Evolutionary conservation across 2,113 vertebrate genomes (phyloP).

Genomic region (Dermatemys mawii): DNA sequence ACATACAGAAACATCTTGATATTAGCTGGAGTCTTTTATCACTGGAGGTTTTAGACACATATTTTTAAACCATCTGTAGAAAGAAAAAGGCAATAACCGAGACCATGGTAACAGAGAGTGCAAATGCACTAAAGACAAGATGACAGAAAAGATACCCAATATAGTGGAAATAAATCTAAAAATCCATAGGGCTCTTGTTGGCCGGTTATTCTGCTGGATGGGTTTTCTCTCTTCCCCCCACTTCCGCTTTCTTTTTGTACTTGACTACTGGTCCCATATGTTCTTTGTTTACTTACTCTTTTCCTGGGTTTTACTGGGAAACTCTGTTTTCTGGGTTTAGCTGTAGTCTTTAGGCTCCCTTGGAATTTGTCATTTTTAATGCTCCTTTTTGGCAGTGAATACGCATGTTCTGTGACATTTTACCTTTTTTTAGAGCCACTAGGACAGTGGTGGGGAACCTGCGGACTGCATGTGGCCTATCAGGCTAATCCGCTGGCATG

Average conservation of each 20-base stretch:
- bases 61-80: not conserved
- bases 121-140: constrained; percentile 15
- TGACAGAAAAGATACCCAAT: constrained; percentile 12
- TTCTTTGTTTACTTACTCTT: not conserved
- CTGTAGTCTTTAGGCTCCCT: constrained; percentile 52
- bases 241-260: not conserved
- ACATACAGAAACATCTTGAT: not conserved
- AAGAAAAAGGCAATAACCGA: not conserved
- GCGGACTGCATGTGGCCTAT: too few relatives aligned
- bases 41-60: not conserved
- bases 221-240: not conserved
- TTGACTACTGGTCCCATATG: not conserved
- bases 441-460: constrained; percentile 37
- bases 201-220: not conserved
- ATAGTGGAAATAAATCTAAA: constrained; percentile 35
- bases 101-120: not conserved
- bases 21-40: constrained; percentile 28
- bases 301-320: constrained; percentile 39
- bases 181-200: constrained; percentile 4
- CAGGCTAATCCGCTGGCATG: too few relatives aligned
- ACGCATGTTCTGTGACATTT: constrained; percentile 69
- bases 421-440: constrained; percentile 68
- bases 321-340: constrained; percentile 41
- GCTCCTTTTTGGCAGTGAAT: constrained; percentile 65
- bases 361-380: constrained; percentile 73